Percentiles rank a stretch among this genome's conserved stretches.
Evolutionary conservation across 2,888 invertebrate genomes (phyloP).

Genomic region (Pristionchus japonicus): DNA sequence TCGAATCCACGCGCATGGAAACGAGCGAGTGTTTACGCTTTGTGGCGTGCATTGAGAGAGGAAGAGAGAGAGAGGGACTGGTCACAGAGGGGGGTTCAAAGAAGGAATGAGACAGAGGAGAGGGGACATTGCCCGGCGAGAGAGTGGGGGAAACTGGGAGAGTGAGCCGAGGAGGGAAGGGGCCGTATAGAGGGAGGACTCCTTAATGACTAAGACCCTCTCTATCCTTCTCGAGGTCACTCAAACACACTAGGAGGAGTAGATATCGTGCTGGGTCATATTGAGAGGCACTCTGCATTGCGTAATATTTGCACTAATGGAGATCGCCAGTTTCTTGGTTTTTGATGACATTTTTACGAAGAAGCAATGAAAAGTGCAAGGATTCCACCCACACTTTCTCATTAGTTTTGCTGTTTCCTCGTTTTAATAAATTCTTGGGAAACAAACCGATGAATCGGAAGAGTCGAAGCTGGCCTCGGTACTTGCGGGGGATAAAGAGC

Average conservation of each 20-base stretch:
- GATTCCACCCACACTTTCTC: not conserved
- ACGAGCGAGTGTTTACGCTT: not conserved
- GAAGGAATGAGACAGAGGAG: slow-evolving; percentile 30
- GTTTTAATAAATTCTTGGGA: not conserved
- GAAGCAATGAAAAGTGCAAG: not conserved
- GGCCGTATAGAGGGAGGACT: not conserved
- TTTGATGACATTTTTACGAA: too few species aligned
- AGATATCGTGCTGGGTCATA: not conserved
- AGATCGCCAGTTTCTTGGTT: too few species aligned
- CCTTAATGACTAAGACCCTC: not conserved
- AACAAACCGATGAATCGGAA: slow-evolving; percentile 26
- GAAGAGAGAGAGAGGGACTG: slow-evolving; percentile 1
- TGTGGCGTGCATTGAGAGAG: not conserved
- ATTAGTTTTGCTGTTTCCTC: not conserved
- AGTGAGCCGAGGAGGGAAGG: not conserved
- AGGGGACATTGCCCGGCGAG: not conserved
- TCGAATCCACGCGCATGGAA: not conserved
- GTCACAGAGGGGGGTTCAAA: slow-evolving; percentile 16
- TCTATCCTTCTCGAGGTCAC: not conserved
- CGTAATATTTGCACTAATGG: too few species aligned
- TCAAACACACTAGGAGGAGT: not conserved
- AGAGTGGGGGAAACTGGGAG: not conserved
- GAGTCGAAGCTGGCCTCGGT: slow-evolving; percentile 40
- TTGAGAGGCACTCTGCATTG: too few species aligned
- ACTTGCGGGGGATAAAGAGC: slow-evolving; percentile 28